Base-by-base conservation (phyloP, 2,113 vertebrate species). In the Epinephelus lanceolatus region DNA sequence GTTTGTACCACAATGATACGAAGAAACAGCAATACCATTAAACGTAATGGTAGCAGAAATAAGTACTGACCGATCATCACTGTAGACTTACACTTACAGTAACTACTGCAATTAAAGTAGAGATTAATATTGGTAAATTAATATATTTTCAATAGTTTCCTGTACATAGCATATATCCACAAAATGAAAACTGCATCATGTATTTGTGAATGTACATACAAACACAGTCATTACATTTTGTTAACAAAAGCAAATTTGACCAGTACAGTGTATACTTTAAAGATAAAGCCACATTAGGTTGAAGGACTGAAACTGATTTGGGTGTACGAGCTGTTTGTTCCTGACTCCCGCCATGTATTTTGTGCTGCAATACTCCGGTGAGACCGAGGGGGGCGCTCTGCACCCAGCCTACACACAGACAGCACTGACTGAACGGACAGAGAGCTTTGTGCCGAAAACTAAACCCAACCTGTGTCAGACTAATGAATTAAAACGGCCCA, bases 361-460 rank as follows among this genome's bases (percentile, higher is more conserved):
- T 70, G 19, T 13, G 27, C 9, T 84, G 85, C 88, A 89, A 86
- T 83, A 90, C 94, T 83, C 65, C 76, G 66, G 89, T 78, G 85
- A 91, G 94, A 94, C 95, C 94, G 78, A 81, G 77, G 91, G 93
- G 85, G 96, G 95, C 95, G 95, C 95, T 93, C 82, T 90, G 57
- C 78, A 55, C 76, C 71, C 83, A 94, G 83, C 56, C 88, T 93
- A 90, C 82, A 83, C 85, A 80, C 79, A 83, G 88, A 92, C 89
- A 91, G 87, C 87, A 85, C 90, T 92, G 91, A 89, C 89, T 95
- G 93, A 93, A 90, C 86, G 89, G 88, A 92, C 90, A 92, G 92
- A 92, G 93, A 95, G 93, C 95, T 95, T 96, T 96, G 95, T 96
- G 95, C 94, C 81, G 94, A 95, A 94, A 96, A 95, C 94, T 95